Conservation (phyloP, 1,140 invertebrate genomes). For the Magallana ariakensis region DNA sequence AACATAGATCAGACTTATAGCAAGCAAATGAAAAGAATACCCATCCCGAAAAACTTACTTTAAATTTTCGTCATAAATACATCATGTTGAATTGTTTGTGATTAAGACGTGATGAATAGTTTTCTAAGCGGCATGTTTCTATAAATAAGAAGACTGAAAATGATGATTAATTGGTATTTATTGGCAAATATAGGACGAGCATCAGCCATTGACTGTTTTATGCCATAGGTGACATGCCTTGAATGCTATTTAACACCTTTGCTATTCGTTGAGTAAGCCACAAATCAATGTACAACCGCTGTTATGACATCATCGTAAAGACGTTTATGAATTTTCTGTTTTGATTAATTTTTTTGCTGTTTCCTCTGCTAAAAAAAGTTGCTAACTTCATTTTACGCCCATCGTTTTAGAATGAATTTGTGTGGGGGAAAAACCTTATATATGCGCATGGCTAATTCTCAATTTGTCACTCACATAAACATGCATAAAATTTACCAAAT, state of each 20-base stretch:
- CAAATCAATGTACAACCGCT: background rate
- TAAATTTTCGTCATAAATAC: background rate
- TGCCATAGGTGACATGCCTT: background rate
- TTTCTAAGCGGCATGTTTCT: background rate
- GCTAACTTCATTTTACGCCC: too few species aligned
- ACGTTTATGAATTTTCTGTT: too few species aligned
- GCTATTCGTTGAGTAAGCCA: background rate
- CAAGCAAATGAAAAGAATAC: background rate
- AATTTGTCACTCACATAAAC: too few species aligned
- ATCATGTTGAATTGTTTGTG: background rate
- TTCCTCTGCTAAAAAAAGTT: too few species aligned
- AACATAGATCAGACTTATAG: conserved; percentile 22
- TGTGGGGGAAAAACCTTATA: too few species aligned
- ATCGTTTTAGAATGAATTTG: too few species aligned
- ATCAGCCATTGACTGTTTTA: background rate
- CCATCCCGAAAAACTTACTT: background rate
- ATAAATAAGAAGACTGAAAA: background rate
- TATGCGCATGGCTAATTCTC: too few species aligned
- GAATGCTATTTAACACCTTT: background rate
- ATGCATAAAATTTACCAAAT: too few species aligned
- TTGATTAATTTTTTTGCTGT: too few species aligned
- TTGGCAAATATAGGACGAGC: background rate
- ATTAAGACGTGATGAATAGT: background rate
- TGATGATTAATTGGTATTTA: conserved; percentile 1
- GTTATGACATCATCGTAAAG: too few species aligned